These are phyloP conservation scores for Danio tinwini DNA, from an alignment of 2,797 vertebrate species.

Conservation along the genomic window DNA sequence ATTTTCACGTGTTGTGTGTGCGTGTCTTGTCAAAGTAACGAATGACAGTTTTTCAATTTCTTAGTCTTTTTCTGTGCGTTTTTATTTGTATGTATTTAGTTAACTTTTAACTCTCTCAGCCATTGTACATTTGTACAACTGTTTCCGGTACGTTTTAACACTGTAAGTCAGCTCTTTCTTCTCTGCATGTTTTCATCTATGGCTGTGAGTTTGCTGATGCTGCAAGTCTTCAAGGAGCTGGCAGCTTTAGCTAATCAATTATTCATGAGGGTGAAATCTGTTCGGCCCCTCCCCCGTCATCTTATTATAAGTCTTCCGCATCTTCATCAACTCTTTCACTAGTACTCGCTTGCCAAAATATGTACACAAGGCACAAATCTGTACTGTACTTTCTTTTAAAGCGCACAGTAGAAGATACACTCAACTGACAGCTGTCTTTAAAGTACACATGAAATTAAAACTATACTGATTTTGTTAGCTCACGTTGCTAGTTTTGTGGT, in stretches of 20 bases:
- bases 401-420: not conserved
- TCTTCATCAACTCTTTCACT: constrained; percentile 4
- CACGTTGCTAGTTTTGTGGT: no score
- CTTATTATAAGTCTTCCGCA: not conserved
- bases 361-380: not conserved
- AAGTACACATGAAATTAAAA: no score
- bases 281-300: constrained; percentile 2
- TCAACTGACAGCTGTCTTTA: no score
- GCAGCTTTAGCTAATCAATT: constrained; percentile 39
- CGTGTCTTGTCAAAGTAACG: no score
- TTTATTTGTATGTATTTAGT: no score
- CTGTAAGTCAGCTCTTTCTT: not conserved
- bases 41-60: no score
- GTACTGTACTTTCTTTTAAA: not conserved
- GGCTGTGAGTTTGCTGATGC: constrained; percentile 51
- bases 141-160: not conserved
- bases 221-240: constrained; percentile 45
- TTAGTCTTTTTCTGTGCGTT: no score
- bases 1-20: no score
- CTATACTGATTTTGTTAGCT: no score
- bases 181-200: constrained; percentile 55
- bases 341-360: not conserved
- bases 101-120: no score
- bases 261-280: constrained; percentile 40
- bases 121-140: no score